These are phyloP conservation scores for Tachycineta bicolor DNA, from an alignment of 2,113 vertebrate genomes.

Conservation along the genomic window DNA sequence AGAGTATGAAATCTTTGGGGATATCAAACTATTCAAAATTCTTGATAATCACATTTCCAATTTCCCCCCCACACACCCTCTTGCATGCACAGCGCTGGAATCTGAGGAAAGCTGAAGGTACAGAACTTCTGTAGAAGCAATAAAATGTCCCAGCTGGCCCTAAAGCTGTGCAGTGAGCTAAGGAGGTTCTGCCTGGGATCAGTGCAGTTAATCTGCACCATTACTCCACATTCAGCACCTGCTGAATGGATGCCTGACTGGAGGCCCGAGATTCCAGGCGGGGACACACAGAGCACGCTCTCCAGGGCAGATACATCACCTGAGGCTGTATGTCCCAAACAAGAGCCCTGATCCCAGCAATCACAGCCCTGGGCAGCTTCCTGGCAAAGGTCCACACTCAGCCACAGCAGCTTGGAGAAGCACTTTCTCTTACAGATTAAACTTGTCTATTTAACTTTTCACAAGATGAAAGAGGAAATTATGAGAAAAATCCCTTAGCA, in stretches of 20 bases:
- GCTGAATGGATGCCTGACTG: fast-evolving
- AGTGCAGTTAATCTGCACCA: not conserved
- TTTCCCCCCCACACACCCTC: fast-evolving
- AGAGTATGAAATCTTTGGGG: not conserved
- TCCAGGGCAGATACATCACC: not conserved
- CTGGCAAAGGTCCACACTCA: not conserved
- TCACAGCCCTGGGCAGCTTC: not conserved
- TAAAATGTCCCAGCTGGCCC: not conserved
- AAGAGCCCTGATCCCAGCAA: not conserved
- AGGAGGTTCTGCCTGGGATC: not conserved
- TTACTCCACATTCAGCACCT: not conserved
- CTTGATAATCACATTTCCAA: not conserved
- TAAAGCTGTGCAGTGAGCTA: not conserved
- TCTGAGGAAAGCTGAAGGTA: not conserved
- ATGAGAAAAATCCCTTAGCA: not conserved
- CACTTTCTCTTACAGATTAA: not conserved
- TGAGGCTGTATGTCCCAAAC: not conserved
- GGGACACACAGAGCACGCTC: fast-evolving
- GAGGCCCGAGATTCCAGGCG: fast-evolving
- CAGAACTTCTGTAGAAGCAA: not conserved
- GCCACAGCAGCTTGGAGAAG: not conserved
- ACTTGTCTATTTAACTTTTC: not conserved
- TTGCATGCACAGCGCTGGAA: not conserved
- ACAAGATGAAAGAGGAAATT: not conserved
- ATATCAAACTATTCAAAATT: not conserved